Percentiles rank a stretch among this genome's conserved stretches.
Conservation (phyloP, 2,797 vertebrate genomes). For the Lerista edwardsae region DNA sequence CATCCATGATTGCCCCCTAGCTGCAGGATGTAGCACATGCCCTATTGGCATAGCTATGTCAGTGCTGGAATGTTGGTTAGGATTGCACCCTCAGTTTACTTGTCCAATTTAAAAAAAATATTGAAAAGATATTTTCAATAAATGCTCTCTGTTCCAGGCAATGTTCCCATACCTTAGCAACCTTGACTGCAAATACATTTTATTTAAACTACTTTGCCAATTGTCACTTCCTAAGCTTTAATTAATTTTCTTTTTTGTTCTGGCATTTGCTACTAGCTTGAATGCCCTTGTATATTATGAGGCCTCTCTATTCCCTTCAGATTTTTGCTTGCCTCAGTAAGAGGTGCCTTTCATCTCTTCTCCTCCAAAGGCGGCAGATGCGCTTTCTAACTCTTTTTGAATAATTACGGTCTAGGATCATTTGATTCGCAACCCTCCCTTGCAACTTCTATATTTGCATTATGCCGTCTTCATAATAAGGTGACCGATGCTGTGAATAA, state of each 20-base stretch:
- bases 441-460: slow-evolving; percentile 37
- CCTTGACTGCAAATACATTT: slow-evolving; percentile 60
- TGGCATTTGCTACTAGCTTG: slow-evolving; percentile 46
- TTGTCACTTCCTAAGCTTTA: slow-evolving; percentile 63
- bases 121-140: slow-evolving; percentile 39
- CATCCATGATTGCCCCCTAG: no score
- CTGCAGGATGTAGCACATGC: no score
- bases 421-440: slow-evolving; percentile 25
- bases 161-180: slow-evolving; percentile 60
- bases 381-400: slow-evolving; percentile 56
- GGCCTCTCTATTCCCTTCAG: slow-evolving; percentile 48
- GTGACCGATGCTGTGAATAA: rapidly evolving
- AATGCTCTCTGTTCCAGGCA: slow-evolving; percentile 53
- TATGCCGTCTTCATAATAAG: slow-evolving; percentile 38
- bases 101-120: slow-evolving; percentile 36
- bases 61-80: no score
- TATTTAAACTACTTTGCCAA: slow-evolving; percentile 47
- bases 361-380: slow-evolving; percentile 50
- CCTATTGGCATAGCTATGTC: no score
- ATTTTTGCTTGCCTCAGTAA: slow-evolving; percentile 34
- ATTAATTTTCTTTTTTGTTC: slow-evolving; percentile 69
- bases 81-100: no score
- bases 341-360: slow-evolving; percentile 52
- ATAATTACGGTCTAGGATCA: slow-evolving; percentile 56
- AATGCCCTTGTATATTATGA: slow-evolving; percentile 5